Evolutionary conservation across 2,113 vertebrate genomes (phyloP), one percentile per base, ranked within the genome.

Genomic region (Gopherus flavomarginatus): DNA sequence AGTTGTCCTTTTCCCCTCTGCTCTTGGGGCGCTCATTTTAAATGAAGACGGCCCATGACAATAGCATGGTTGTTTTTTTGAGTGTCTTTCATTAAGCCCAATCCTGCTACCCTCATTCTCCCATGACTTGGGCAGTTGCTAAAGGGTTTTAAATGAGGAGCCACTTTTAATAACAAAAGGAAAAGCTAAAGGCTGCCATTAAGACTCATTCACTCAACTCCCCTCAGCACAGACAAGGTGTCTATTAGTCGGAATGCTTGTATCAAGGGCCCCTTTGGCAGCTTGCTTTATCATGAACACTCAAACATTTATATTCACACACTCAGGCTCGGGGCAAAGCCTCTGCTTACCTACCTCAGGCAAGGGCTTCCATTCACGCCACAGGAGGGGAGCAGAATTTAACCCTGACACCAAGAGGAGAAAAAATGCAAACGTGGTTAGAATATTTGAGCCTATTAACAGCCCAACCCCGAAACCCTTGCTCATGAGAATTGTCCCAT

Each of bases 121-220:
- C 53, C 86, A 82, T 86, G 56, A 54, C 86, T 22, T 95, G 56
- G 88, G 90, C 31, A 83, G 86, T 86, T 89, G 82, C 87, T 94
- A 27, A 81, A 95, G 27, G 17, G 72, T 69, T 83, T 92, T 38
- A 83, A 78, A 78, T 78, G 90, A 94, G 85, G 44, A 88, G 78
- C n/a, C 94, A 87, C 88, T 90, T 96, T 95, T 31, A 92, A 88
- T 95, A 96, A 97, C 96, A 97, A 97, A 96, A 93, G 89, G 85
- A 91, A 92, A 72, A 24, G 86, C 54, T 90, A 97, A 97, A 93
- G 92, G 91, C 96, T 93, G 90, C 91, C 87, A 85, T 92, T 52
- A 93, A 50, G 72, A 29, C 69, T 86, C 81, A 4, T 94, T 96
- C 82, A 44, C 75, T 72, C 11, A 80, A 59, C 81, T 87, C 62